Base-by-base conservation (phyloP, 2,113 vertebrate species). In the Caranx ignobilis region DNA sequence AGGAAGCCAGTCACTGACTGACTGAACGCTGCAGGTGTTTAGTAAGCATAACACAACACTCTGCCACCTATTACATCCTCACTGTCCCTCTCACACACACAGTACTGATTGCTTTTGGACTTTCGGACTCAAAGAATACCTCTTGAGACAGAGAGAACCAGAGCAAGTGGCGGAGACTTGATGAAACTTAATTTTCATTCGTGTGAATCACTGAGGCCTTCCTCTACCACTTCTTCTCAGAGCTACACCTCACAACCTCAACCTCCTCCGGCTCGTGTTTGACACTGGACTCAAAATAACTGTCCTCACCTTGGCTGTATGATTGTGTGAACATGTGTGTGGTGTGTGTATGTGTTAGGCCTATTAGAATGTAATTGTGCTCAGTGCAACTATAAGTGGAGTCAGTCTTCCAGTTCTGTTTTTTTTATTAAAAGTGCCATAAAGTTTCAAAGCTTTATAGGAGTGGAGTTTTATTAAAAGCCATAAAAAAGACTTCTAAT, bases 391-490 rank as follows among this genome's bases (percentile, higher is more conserved):
- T 31, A 60, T 81, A 82, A 82, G 64, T 21, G 19, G 56, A 79
- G 31, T 77, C 31, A 0, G 1, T 47, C 43, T 56, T 71, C 50
- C 32, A 82, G 12, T 63, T 61, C 35, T 64, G 16, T 62, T 72
- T 75, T 68, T 82, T 79, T 66, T 45, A 79, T 88, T 86, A 75
- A 81, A 90, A 77, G 71, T 18, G 3, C 60, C 45, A 71, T 89
- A 73, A 86, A 76, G 50, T 83, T 88, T 82, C 66, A 88, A 88
- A 81, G 75, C 64, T 86, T 85, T 88, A 75, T 85, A 75, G 47
- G 56, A 85, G 75, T 71, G 18, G 61, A 81, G 79, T 84, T 89
- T 92, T 77, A 89, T 88, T 86, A 89, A 90, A 87, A 78, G 63
- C 73, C 32, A 80, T 81, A 71, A 75, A 82, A 85, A 83, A 69